Evolutionary conservation across 2,113 vertebrate genomes (phyloP).

Genomic region (Chaetorhynchus papuensis): DNA sequence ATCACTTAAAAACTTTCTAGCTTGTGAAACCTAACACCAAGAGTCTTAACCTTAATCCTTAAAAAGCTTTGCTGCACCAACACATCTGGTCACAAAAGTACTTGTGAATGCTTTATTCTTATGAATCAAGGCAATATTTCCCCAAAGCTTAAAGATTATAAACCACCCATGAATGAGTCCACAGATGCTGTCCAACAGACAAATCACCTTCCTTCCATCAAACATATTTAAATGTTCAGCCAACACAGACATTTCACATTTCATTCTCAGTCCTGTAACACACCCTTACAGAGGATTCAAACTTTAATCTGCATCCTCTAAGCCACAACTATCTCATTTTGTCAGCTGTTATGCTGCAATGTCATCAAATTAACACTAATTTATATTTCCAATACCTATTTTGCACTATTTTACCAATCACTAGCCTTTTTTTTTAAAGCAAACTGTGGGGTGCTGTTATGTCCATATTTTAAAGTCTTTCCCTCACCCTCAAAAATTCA

Average conservation of each 20-base stretch:
- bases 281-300: background rate
- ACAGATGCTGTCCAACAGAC: background rate
- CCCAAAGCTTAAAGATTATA: background rate
- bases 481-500: rapidly evolving
- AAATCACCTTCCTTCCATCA: background rate
- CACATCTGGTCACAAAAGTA: background rate
- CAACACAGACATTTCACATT: background rate
- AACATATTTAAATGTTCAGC: background rate
- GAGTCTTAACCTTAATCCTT: background rate
- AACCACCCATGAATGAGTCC: background rate
- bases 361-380: background rate
- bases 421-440: background rate
- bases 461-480: background rate
- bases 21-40: background rate
- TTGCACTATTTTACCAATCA: background rate
- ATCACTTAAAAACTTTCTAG: background rate
- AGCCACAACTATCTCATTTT: background rate
- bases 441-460: background rate
- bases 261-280: background rate
- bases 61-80: background rate
- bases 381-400: background rate
- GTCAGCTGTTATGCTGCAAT: background rate
- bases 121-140: background rate
- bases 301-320: background rate
- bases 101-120: background rate